These are phyloP conservation scores for Stegodyphus dumicola DNA, from an alignment of 1,140 invertebrate genomes.

Conservation along the genomic window DNA sequence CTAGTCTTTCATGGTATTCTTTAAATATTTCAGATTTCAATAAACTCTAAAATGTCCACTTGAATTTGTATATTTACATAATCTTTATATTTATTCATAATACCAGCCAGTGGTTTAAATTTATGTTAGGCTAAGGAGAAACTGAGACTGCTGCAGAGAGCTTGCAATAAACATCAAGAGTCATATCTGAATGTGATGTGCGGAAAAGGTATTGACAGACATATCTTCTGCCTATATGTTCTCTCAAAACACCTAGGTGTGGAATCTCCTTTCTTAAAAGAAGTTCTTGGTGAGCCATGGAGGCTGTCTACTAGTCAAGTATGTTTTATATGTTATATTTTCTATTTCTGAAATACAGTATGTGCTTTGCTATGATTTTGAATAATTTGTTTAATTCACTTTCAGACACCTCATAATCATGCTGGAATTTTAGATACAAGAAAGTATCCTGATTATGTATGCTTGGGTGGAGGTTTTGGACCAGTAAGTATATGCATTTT, in stretches of 20 bases:
- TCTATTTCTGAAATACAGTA: too few relatives aligned
- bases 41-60: too few relatives aligned
- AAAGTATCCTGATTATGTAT: slow-evolving; percentile 91
- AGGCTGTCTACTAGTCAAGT: slow-evolving; percentile 93
- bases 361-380: too few relatives aligned
- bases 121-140: slow-evolving; percentile 31
- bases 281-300: slow-evolving; percentile 96
- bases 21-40: too few relatives aligned
- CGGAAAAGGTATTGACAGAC: slow-evolving; percentile 94
- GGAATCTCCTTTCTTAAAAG: slow-evolving; percentile 93
- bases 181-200: slow-evolving; percentile 96
- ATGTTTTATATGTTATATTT: slow-evolving; percentile 8
- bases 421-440: slow-evolving; percentile 86
- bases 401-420: slow-evolving; percentile 95
- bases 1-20: too few relatives aligned
- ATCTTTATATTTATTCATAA: too few relatives aligned
- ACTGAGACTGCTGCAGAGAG: slow-evolving; percentile 75
- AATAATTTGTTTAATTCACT: slow-evolving; percentile 70
- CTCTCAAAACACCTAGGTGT: slow-evolving; percentile 97
- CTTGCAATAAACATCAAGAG: slow-evolving; percentile 84
- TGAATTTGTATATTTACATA: too few relatives aligned
- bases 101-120: too few relatives aligned
- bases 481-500: slow-evolving; percentile 70
- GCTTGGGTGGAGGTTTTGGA: slow-evolving; percentile 96
- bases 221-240: slow-evolving; percentile 97